Base-by-base conservation (phyloP, 2,888 invertebrate species). In the Serripes groenlandicus region DNA sequence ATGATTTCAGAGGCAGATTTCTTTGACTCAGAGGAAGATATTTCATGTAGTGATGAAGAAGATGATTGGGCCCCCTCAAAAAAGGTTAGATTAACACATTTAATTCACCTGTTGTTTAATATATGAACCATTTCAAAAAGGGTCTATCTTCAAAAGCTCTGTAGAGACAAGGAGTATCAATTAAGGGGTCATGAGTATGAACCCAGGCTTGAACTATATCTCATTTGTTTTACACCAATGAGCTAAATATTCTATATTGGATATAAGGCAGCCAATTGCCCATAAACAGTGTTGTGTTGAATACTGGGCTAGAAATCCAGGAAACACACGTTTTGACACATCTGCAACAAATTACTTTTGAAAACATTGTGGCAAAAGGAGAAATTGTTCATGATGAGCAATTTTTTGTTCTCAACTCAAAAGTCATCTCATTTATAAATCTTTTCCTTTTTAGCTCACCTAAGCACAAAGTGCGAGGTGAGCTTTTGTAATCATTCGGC, bases 11-110 rank as follows among this genome's bases (percentile, higher is more conserved):
- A 58, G 58, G 58, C 23, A 15, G 58, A 58, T 3, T 26, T 58
- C 3, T 23, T 28, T 2, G 78, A 78, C 35, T 82, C 78, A 9
- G 78, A 82, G 5, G 82, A 82, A 32, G 35, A 64, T 64, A 11
- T 34, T 32, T 11, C 11, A 21, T 11, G 21, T 32, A 34, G 34
- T 4, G 64, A 64, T 28, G 23, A 28, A n/a, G 64, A 64, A 28
- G 64, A 64, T 64, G 64, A 64, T 26, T 32, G 58, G 58, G 58
- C 58, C 28, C 58, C 58, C 4, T 26, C 58, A 26, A 58, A 26
- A n/a, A 58, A 58, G n/a, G 58, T 58, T 28, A 26, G 42, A 42
- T 11, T 11, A 42, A 18, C 11, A 42, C 11, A 42, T n/a, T n/a
- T n/a, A n/a, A n/a, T n/a, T n/a, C n/a, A n/a, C n/a, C n/a, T n/a